Evolutionary conservation across 2,888 invertebrate species (phyloP).

Genomic region (Ariolimax columbianus): DNA sequence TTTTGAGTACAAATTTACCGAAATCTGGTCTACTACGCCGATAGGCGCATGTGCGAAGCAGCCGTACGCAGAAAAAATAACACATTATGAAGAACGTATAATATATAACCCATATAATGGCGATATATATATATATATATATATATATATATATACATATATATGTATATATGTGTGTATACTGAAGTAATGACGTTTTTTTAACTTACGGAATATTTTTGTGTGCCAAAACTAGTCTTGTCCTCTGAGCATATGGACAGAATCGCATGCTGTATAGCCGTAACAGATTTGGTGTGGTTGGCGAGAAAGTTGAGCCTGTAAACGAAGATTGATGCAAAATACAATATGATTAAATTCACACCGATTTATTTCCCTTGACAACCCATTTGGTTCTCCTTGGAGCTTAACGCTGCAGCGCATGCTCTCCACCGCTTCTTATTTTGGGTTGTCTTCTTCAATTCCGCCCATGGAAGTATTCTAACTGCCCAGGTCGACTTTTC

Average conservation of each 20-base stretch:
- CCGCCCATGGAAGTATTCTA: background rate
- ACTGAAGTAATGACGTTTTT: no score
- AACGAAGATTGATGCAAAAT: background rate
- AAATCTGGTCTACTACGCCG: no score
- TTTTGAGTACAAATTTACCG: no score
- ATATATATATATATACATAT: no score
- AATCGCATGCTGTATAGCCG: conserved; percentile 77
- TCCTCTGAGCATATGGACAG: conserved; percentile 80
- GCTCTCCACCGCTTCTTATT: background rate
- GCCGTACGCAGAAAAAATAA: no score
- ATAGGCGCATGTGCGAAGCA: no score
- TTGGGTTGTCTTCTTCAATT: no score
- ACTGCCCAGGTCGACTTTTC: background rate
- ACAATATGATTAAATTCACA: background rate
- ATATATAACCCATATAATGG: no score
- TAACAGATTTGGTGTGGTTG: conserved; percentile 59
- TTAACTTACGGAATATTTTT: conserved; percentile 78
- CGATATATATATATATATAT: no score
- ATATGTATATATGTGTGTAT: no score
- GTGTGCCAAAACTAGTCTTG: conserved; percentile 78
- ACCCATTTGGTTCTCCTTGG: background rate
- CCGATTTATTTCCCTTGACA: background rate
- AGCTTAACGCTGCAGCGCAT: background rate
- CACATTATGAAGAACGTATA: no score
- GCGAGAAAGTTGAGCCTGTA: conserved; percentile 60